phyloP scores from a whole-genome alignment of 2,797 vertebrate species.

The Melanotaenia pygmaea region DNA sequence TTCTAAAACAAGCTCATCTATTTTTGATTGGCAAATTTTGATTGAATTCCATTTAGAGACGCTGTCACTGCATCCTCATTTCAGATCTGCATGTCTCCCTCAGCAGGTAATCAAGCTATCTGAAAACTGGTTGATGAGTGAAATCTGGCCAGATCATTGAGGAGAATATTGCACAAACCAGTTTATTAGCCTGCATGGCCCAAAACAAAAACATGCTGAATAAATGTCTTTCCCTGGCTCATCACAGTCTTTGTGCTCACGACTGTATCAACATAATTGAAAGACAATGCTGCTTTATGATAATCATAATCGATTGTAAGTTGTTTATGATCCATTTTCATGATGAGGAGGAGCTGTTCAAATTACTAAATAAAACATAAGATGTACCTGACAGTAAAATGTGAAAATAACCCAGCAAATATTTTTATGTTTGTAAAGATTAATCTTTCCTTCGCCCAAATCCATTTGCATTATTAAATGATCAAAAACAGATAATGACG shows the following conservation, averaged over 20 bases:
- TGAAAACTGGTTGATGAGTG: constrained; percentile 68
- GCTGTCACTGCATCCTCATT: constrained; percentile 63
- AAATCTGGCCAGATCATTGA: constrained; percentile 67
- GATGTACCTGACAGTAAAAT: no score
- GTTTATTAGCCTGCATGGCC: constrained; percentile 51
- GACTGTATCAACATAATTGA: constrained; percentile 13
- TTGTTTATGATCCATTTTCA: constrained; percentile 10
- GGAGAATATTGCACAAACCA: constrained; percentile 51
- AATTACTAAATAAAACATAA: not conserved
- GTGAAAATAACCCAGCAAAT: no score
- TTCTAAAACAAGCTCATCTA: constrained; percentile 57
- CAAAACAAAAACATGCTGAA: constrained; percentile 21
- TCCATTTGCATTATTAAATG: no score
- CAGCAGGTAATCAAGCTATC: constrained; percentile 57
- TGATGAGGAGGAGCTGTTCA: not conserved
- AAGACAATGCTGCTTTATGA: constrained; percentile 4
- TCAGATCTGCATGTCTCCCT: constrained; percentile 56
- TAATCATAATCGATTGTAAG: constrained; percentile 4
- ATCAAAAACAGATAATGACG: no score
- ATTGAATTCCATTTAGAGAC: constrained; percentile 63
- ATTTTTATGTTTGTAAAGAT: no score
- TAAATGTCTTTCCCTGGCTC: constrained; percentile 19
- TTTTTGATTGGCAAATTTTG: constrained; percentile 68
- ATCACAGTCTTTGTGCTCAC: constrained; percentile 2
- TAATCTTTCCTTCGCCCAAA: no score